Base-by-base conservation (phyloP, 2,113 vertebrate genomes). In the Cheilinus undulatus region DNA sequence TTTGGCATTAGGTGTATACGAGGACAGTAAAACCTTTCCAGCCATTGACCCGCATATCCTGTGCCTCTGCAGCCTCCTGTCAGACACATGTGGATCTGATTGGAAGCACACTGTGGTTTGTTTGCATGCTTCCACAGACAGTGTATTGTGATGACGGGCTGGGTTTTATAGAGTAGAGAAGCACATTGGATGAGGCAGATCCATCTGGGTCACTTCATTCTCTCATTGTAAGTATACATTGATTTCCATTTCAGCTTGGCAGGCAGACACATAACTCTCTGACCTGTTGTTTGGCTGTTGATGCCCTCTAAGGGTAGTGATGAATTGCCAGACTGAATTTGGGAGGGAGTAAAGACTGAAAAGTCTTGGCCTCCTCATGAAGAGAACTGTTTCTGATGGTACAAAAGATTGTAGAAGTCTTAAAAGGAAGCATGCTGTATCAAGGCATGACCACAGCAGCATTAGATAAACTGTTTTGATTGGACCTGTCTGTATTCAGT, bases 181-280 rank as follows among this genome's bases (percentile, higher is more conserved):
- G 58, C 76, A 81, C 69, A 59, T 24, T 40, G 49, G 57, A 80
- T 64, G 65, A 69, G 69, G 59, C 56, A 26, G 27, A 66, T 53
- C 59, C 75, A 83, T 89, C 81, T 88, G 80, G 88, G 89, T 91
- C 83, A 86, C 71, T 80, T 92, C 86, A 79, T 89, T 84, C 77
- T 42, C 73, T 87, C 84, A 69, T 90, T 87, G 92, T 90, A 86
- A 90, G 66, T 73, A 81, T 84, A 61, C 86, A 92, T 92, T 87
- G 93, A 94, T 94, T 88, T 93, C 89, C 85, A 63, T 91, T 93
- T 76, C 78, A 79, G 73, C 76, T 74, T 90, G 93, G 70, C 80
- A 62, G 92, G 69, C 79, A 57, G 71, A 43, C 63, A n/a, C n/a
- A 43, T 23, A 22, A 78, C 40, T 45, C 84, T 89, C 86, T 83